Conservation (phyloP, 2,888 invertebrate genomes). For the Scotopteryx bipunctaria region DNA sequence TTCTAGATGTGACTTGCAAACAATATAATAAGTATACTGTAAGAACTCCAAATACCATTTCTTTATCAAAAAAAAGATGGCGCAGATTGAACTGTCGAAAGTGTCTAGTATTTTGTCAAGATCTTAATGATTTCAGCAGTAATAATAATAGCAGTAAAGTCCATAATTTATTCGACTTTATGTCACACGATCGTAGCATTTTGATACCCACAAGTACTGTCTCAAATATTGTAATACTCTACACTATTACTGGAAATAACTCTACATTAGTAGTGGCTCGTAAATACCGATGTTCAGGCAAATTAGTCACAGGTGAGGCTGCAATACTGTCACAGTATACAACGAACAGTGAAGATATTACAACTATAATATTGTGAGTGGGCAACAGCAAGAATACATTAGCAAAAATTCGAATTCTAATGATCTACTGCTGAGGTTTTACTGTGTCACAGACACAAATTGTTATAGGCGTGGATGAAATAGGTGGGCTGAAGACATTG, state of each 20-base stretch:
- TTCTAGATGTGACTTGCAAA: too few relatives aligned
- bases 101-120: too few relatives aligned
- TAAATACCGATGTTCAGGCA: constrained; percentile 14
- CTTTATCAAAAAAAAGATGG: too few relatives aligned
- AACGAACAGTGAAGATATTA: not conserved
- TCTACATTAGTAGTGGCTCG: constrained; percentile 23
- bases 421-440: not conserved
- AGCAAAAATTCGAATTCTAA: too few relatives aligned
- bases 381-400: too few relatives aligned
- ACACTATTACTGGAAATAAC: constrained; percentile 16
- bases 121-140: not conserved
- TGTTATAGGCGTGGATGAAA: constrained; percentile 9
- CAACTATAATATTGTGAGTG: too few relatives aligned
- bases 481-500: constrained; percentile 6
- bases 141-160: not conserved
- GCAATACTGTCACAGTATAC: constrained; percentile 14
- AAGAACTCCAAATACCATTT: too few relatives aligned
- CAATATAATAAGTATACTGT: too few relatives aligned
- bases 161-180: constrained; percentile 19
- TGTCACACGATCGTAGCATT: constrained; percentile 34
- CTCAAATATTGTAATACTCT: not conserved
- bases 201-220: constrained; percentile 9
- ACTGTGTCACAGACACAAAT: not conserved
- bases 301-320: constrained; percentile 15
- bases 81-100: too few relatives aligned